phyloP scores from a whole-genome alignment of 92 coral and sea anemone species.

The Bergia puertoricense region DNA sequence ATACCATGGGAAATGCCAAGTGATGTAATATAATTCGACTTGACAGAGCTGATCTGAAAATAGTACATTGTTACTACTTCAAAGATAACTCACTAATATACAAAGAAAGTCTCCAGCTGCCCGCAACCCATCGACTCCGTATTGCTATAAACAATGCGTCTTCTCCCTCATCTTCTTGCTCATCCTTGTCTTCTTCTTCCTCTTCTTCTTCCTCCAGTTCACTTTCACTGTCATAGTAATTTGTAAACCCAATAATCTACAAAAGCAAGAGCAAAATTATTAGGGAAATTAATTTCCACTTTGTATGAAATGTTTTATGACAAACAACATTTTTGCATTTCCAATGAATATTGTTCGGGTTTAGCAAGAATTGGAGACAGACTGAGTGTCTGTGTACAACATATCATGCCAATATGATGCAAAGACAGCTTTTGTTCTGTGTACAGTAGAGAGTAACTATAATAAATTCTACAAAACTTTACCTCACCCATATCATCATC shows the following conservation, averaged over 20 bases:
- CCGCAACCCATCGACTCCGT: slow-evolving; percentile 11
- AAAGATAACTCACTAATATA: neutral
- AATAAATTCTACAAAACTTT: neutral
- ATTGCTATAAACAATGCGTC: neutral
- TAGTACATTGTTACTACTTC: too few species aligned
- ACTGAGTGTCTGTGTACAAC: too few species aligned
- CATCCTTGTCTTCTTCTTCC: neutral
- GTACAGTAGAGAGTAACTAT: neutral
- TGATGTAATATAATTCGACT: too few species aligned
- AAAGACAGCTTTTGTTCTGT: neutral
- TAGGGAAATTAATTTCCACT: neutral
- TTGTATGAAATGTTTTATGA: neutral
- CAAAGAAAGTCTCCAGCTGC: neutral
- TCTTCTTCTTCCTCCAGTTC: slow-evolving; percentile 6
- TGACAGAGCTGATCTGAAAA: too few species aligned
- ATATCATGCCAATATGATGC: too few species aligned
- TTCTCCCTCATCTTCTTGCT: slow-evolving; percentile 13
- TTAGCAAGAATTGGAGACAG: too few species aligned
- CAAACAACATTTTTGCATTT: neutral
- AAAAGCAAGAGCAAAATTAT: slow-evolving; percentile 21
- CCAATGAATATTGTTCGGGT: too few species aligned
- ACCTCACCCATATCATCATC: slow-evolving; percentile 42
- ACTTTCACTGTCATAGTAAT: neutral
- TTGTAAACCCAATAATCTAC: slow-evolving; percentile 29
- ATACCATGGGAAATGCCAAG: too few species aligned